Percentiles rank a stretch among this genome's conserved stretches.
phyloP scores from a whole-genome alignment of 2,797 vertebrate species.

The Falco cherrug region DNA sequence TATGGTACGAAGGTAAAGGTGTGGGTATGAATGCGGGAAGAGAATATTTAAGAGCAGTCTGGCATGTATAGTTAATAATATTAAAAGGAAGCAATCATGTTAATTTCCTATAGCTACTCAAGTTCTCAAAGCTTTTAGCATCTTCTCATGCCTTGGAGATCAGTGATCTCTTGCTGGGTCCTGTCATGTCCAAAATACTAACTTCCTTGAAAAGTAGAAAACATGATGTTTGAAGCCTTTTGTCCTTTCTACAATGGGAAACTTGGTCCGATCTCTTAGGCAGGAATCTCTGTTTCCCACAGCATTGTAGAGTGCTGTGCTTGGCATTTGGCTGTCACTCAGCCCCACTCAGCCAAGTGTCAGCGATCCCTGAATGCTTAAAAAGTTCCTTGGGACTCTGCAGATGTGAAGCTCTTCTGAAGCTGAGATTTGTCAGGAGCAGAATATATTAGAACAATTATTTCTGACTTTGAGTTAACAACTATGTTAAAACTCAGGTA shows the following conservation, averaged over 20 bases:
- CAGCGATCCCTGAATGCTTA: slow-evolving; percentile 4
- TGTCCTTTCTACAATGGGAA: background rate
- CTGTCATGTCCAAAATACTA: background rate
- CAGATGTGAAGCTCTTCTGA: background rate
- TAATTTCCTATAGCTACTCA: background rate
- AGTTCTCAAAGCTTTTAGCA: background rate
- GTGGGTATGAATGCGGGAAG: slow-evolving; percentile 41
- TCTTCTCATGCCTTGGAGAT: background rate
- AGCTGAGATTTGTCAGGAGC: background rate
- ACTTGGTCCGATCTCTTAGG: background rate
- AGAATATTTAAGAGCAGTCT: slow-evolving; percentile 16
- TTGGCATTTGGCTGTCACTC: slow-evolving; percentile 25
- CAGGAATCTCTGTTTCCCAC: background rate
- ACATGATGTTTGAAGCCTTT: background rate
- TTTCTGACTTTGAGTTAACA: background rate
- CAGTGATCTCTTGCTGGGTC: background rate
- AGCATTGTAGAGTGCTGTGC: background rate
- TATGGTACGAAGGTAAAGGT: slow-evolving; percentile 29
- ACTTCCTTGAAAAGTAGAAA: background rate
- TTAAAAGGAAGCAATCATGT: background rate
- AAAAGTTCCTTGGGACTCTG: slow-evolving; percentile 8
- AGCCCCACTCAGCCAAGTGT: slow-evolving; percentile 4
- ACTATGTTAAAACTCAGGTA: background rate
- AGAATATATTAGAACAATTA: background rate
- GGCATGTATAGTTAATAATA: slow-evolving; percentile 34